Percentiles rank a stretch among this genome's conserved stretches.
These are phyloP conservation scores for Lampris incognitus DNA, from an alignment of 2,113 vertebrate genomes.

Conservation along the genomic window DNA sequence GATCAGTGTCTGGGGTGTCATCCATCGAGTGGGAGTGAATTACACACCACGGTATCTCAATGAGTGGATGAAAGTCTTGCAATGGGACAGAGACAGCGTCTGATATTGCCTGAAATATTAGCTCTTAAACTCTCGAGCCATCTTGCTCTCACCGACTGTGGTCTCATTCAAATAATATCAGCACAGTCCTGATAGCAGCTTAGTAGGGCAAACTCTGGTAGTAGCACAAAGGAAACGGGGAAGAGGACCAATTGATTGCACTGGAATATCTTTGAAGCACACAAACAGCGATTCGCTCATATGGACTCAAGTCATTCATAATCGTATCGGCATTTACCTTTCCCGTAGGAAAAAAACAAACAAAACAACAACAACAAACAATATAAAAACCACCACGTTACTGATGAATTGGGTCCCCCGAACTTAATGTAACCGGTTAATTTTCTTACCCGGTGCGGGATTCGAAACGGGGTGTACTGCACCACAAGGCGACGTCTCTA, in stretches of 20 bases:
- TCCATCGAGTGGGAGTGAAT: conserved; percentile 66
- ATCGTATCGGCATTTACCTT: conserved; percentile 75
- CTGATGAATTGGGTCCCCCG: conserved; percentile 49
- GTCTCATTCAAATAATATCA: conserved; percentile 74
- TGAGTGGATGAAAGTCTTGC: conserved; percentile 47
- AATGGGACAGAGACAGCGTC: conserved; percentile 67
- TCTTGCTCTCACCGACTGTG: conserved; percentile 71
- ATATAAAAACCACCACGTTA: conserved; percentile 45
- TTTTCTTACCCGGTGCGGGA: too few relatives aligned
- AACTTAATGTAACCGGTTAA: too few relatives aligned
- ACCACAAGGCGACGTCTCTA: too few relatives aligned
- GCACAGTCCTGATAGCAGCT: conserved; percentile 81
- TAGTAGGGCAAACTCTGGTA: conserved; percentile 82
- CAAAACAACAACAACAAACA: background rate
- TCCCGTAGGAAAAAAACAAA: conserved; percentile 69
- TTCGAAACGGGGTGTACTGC: too few relatives aligned
- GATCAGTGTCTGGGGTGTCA: conserved; percentile 59
- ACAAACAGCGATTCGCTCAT: conserved; percentile 69
- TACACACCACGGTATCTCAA: conserved; percentile 53
- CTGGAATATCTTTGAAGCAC: conserved; percentile 68
- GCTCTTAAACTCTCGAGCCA: conserved; percentile 64
- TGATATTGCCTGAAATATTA: conserved; percentile 79
- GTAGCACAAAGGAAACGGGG: conserved; percentile 75
- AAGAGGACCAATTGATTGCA: conserved; percentile 74
- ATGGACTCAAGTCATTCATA: conserved; percentile 71